Evolutionary conservation across 1,140 invertebrate genomes (phyloP).

Genomic region (Macrobrachium rosenbergii): DNA sequence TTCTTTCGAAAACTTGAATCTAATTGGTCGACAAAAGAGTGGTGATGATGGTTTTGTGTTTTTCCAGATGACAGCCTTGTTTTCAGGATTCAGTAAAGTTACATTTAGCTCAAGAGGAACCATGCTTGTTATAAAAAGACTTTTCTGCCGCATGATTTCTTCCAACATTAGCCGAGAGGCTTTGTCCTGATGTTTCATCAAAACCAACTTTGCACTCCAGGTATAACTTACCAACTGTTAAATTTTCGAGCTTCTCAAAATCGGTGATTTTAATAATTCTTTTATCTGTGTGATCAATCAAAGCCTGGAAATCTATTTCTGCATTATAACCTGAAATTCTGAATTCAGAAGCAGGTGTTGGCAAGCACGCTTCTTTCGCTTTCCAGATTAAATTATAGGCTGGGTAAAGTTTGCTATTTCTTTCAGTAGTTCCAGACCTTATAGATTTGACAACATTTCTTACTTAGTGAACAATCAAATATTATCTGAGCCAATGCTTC

Average conservation of each 20-base stretch:
- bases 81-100: background rate
- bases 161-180: background rate
- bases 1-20: background rate
- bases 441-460: no score
- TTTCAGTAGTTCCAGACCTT: background rate
- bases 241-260: background rate
- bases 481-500: background rate
- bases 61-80: background rate
- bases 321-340: background rate
- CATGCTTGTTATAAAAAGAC: no score
- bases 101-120: background rate
- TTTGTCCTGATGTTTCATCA: background rate
- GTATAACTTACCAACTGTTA: background rate
- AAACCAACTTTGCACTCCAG: background rate
- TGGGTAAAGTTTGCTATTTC: background rate
- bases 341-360: background rate
- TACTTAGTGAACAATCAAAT: background rate
- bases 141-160: background rate
- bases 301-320: background rate
- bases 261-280: background rate
- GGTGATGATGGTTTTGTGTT: slow-evolving; percentile 1
- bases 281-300: background rate
- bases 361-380: background rate
- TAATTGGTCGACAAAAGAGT: background rate
- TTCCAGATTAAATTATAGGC: background rate